Evolutionary conservation across 1,140 invertebrate species (phyloP).

Genomic region (Aradophagus sp.): DNA sequence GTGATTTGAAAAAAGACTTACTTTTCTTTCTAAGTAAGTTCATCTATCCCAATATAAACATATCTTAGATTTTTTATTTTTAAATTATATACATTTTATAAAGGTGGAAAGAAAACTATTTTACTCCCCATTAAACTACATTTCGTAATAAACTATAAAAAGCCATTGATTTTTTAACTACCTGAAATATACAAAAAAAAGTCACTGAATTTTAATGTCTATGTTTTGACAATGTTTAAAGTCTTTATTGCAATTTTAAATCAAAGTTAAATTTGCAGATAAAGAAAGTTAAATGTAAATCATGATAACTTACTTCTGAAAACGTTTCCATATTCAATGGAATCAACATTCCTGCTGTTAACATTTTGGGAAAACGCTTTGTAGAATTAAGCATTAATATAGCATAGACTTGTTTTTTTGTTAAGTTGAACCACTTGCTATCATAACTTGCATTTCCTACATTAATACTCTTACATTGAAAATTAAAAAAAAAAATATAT

Average conservation of each 20-base stretch:
- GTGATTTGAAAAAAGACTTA: no score
- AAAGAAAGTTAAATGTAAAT: no score
- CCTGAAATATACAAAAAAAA: conserved; percentile 1
- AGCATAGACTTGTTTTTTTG: not conserved
- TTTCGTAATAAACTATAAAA: conserved; percentile 2
- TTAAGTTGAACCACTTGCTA: not conserved
- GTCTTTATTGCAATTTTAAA: no score
- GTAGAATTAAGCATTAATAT: not conserved
- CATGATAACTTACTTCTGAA: conserved; percentile 11
- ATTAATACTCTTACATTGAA: conserved; percentile 7
- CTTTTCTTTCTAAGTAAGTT: no score
- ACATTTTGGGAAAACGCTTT: conserved; percentile 1
- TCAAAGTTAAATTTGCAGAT: no score
- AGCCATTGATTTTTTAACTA: not conserved
- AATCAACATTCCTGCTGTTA: conserved; percentile 1
- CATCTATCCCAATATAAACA: no score
- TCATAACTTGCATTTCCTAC: conserved; percentile 3
- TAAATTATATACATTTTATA: no score
- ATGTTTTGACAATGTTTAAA: not conserved
- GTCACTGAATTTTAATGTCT: not conserved
- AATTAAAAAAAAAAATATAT: conserved; percentile 2
- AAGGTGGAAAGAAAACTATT: no score
- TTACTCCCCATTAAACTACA: no score
- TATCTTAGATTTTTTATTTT: no score
- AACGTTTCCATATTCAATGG: not conserved